phyloP scores from a whole-genome alignment of 2,888 invertebrate genomes.

The Bembecia ichneumoniformis region DNA sequence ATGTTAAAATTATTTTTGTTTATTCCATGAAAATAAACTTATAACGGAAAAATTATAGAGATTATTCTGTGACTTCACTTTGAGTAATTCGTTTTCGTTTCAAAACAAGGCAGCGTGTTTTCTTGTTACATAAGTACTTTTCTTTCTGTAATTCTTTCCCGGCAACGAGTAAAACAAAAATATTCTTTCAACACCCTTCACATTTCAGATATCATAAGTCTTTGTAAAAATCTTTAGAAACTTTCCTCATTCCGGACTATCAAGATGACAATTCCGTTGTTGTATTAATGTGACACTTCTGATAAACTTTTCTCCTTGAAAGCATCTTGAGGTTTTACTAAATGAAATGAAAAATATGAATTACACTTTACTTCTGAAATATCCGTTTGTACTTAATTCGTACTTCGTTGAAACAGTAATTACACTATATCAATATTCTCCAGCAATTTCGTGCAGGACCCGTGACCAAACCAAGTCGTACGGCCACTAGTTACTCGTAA shows the following conservation, averaged over 20 bases:
- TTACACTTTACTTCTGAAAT: background rate
- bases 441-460: no score
- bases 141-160: no score
- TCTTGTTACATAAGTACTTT: no score
- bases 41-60: no score
- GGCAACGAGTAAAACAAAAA: slow-evolving; percentile 5
- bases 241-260: slow-evolving; percentile 37
- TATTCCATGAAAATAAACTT: no score
- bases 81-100: no score
- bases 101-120: no score
- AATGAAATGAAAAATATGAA: background rate
- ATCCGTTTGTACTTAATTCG: background rate
- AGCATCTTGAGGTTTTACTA: slow-evolving; percentile 12
- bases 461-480: no score
- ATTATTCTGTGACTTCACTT: no score
- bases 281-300: slow-evolving; percentile 32
- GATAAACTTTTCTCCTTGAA: slow-evolving; percentile 29
- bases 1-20: no score
- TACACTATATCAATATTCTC: no score
- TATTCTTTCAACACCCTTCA: slow-evolving; percentile 19
- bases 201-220: slow-evolving; percentile 25
- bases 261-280: slow-evolving; percentile 37
- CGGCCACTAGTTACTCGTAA: background rate
- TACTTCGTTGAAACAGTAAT: no score
- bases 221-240: slow-evolving; percentile 24